phyloP scores from a whole-genome alignment of 2,888 invertebrate genomes.

The Lamellibrachia columna region DNA sequence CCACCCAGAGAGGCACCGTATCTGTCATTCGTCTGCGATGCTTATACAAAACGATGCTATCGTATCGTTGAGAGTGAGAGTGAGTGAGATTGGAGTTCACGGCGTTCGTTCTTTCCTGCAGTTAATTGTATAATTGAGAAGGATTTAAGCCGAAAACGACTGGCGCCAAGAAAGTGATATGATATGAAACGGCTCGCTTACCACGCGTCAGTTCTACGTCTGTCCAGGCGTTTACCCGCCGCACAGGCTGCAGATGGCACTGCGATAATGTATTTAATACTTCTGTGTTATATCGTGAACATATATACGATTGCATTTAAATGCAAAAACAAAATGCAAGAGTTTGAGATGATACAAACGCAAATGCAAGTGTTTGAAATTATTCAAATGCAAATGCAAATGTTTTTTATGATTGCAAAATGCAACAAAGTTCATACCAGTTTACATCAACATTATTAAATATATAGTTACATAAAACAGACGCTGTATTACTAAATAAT shows the following conservation, averaged over 20 bases:
- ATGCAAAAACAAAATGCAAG: too few species aligned
- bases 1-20: neutral
- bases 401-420: too few species aligned
- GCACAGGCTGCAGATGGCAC: neutral
- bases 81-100: neutral
- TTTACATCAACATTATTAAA: too few species aligned
- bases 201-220: neutral
- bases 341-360: too few species aligned
- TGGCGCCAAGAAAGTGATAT: neutral
- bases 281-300: neutral
- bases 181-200: neutral
- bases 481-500: too few species aligned
- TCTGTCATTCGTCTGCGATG: neutral
- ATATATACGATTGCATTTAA: too few species aligned
- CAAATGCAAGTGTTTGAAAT: too few species aligned
- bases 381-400: too few species aligned
- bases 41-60: neutral
- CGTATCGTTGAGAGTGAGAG: neutral
- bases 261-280: neutral
- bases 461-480: too few species aligned
- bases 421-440: too few species aligned
- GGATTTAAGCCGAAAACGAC: neutral
- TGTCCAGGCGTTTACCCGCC: neutral
- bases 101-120: neutral
- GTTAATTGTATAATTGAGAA: conserved; percentile 16